A percentile compares a stretch with the other conserved stretches of the same genome.
Conservation (phyloP, 2,888 invertebrate species). For the Hemaris fuciformis region DNA sequence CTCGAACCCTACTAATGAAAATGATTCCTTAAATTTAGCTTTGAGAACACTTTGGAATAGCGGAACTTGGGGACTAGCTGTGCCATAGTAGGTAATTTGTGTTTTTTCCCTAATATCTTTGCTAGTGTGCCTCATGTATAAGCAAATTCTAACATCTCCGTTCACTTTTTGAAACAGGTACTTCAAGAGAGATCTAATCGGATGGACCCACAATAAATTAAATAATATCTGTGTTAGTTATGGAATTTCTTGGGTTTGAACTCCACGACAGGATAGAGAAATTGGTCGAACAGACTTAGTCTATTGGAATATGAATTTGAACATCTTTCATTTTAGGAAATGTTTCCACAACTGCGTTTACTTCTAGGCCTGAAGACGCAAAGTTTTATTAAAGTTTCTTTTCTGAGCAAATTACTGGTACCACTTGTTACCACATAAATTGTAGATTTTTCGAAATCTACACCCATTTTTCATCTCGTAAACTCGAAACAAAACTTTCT, state of each 20-base stretch:
- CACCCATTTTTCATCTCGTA: no score
- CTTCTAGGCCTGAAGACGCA: no score
- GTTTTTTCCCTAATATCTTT: conserved; percentile 26
- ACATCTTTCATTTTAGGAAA: conserved; percentile 32
- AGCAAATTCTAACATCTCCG: no score
- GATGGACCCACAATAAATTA: conserved; percentile 25
- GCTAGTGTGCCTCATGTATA: not conserved
- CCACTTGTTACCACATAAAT: no score
- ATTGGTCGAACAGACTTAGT: conserved; percentile 18
- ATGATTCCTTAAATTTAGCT: no score
- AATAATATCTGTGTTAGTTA: no score
- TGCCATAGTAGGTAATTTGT: conserved; percentile 35
- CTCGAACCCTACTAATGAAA: conserved; percentile 33
- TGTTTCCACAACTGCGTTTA: no score
- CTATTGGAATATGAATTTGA: conserved; percentile 18
- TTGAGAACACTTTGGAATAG: no score
- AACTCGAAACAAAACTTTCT: no score
- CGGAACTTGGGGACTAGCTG: conserved; percentile 30
- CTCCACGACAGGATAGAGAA: conserved; percentile 20
- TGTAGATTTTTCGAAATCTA: no score
- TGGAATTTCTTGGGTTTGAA: conserved; percentile 25
- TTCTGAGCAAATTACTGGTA: no score
- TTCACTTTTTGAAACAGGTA: not conserved
- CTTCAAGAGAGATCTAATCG: conserved; percentile 18
- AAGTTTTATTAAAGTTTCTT: no score